Percentiles rank a stretch among this genome's conserved stretches.
Evolutionary conservation across 2,113 vertebrate species (phyloP).

Genomic region (Herpetotheres cachinnans): DNA sequence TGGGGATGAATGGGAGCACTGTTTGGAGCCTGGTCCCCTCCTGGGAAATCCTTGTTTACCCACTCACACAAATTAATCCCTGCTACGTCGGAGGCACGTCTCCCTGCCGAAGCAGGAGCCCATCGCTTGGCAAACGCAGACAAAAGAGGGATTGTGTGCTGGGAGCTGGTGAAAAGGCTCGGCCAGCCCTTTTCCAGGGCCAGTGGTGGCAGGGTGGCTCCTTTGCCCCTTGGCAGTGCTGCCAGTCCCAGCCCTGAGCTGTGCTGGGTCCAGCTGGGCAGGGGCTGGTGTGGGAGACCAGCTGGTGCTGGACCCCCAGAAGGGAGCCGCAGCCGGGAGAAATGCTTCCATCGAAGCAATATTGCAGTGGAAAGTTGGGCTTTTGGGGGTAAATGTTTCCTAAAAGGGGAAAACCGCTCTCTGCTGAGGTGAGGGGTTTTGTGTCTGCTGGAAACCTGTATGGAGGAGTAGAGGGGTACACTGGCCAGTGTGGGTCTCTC

Average conservation of each 20-base stretch:
- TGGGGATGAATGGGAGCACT: neutral
- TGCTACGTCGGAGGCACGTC: neutral
- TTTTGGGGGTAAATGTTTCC: neutral
- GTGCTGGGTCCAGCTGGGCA: neutral
- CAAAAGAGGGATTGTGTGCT: slow-evolving; percentile 19
- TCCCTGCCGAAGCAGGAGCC: neutral
- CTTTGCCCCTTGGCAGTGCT: neutral
- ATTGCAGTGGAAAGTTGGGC: neutral
- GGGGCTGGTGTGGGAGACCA: neutral
- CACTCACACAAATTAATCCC: neutral
- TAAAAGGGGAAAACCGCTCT: neutral
- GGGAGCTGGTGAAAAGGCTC: neutral
- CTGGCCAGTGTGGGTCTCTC: accelerated
- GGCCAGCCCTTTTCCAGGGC: neutral
- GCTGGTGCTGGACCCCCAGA: neutral
- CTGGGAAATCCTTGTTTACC: slow-evolving; percentile 33
- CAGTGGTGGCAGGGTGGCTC: neutral
- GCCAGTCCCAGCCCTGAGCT: neutral
- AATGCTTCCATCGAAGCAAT: neutral
- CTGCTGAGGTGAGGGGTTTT: neutral
- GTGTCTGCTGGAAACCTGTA: neutral
- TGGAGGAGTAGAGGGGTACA: neutral
- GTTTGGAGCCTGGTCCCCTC: neutral
- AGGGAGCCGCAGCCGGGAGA: neutral
- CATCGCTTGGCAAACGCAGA: neutral